phyloP scores from a whole-genome alignment of 2,113 vertebrate species.

The Anoura caudifer region DNA sequence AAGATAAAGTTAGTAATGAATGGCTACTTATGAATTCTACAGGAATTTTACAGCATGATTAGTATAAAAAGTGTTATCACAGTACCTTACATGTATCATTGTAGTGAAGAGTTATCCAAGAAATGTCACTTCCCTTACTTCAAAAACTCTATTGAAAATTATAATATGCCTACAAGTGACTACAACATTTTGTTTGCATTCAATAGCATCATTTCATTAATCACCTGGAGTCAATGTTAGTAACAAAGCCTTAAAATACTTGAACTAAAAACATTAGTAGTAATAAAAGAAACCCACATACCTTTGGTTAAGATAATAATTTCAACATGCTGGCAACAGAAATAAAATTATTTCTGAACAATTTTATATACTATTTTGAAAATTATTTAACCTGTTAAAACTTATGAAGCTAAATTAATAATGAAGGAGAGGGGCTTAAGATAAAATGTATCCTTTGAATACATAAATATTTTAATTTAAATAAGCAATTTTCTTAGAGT shows the following conservation, averaged over 20 bases:
- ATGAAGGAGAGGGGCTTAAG: background rate
- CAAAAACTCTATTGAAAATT: background rate
- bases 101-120: background rate
- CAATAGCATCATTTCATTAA: background rate
- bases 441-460: background rate
- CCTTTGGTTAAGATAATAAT: background rate
- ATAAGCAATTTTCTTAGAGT: background rate
- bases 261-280: background rate
- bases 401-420: background rate
- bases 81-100: background rate
- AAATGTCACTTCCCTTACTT: background rate
- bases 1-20: background rate
- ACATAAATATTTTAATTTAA: background rate
- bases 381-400: background rate
- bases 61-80: background rate
- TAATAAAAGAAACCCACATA: background rate
- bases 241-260: background rate
- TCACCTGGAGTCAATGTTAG: background rate
- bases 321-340: background rate
- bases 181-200: background rate
- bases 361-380: background rate
- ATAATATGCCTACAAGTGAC: background rate
- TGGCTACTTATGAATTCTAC: background rate
- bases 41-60: background rate
- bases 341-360: background rate